phyloP scores from a whole-genome alignment of 2,888 invertebrate genomes.

The Caenorhabditis wallacei region DNA sequence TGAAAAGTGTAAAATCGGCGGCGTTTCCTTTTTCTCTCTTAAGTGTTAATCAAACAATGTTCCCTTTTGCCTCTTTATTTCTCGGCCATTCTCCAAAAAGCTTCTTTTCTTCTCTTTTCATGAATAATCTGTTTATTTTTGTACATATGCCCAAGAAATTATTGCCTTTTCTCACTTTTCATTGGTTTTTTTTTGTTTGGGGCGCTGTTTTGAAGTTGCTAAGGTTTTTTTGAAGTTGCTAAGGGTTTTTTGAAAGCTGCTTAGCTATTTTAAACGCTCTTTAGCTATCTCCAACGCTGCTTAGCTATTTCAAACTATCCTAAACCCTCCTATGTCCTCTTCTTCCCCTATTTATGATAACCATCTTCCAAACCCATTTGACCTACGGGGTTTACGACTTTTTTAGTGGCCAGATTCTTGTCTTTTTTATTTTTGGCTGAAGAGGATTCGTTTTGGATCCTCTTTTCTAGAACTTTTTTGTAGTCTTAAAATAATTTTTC shows the following conservation, averaged over 20 bases:
- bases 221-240: no score
- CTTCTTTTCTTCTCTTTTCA: background rate
- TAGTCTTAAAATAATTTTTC: no score
- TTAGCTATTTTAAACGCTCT: no score
- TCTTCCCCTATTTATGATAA: no score
- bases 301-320: no score
- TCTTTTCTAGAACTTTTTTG: background rate
- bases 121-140: constrained; percentile 38
- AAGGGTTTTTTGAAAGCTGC: no score
- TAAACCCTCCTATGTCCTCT: no score
- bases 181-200: background rate
- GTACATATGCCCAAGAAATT: background rate
- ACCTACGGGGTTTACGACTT: constrained; percentile 29
- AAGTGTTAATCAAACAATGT: constrained; percentile 42
- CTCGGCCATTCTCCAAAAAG: background rate
- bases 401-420: background rate
- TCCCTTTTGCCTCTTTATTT: background rate
- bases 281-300: no score
- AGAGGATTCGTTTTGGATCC: background rate
- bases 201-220: background rate
- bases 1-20: background rate
- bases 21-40: background rate
- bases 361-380: constrained; percentile 25
- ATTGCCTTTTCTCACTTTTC: constrained; percentile 1
- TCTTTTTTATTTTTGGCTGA: no score